phyloP scores from a whole-genome alignment of 1,140 invertebrate genomes.

The Radopholus similis region DNA sequence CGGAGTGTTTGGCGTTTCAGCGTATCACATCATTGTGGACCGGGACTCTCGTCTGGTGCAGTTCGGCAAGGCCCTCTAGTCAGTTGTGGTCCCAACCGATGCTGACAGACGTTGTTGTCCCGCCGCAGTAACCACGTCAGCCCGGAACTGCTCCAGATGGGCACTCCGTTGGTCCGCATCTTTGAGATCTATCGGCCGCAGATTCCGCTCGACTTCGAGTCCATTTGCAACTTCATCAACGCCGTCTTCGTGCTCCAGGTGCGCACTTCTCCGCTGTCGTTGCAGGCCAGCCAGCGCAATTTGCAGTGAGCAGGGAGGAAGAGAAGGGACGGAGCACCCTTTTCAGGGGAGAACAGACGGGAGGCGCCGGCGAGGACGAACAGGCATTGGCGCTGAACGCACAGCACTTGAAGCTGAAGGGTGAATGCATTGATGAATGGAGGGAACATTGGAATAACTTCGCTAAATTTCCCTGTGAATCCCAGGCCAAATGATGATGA shows the following conservation, averaged over 20 bases:
- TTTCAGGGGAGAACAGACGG: neutral
- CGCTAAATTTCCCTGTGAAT: no score
- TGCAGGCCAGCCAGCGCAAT: constrained; percentile 8
- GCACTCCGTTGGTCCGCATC: constrained; percentile 52
- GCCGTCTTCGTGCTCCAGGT: constrained; percentile 57
- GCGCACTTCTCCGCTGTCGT: constrained; percentile 44
- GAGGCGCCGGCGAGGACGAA: neutral
- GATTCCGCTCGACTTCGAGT: constrained; percentile 57
- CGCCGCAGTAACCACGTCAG: constrained; percentile 23
- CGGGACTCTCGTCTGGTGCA: constrained; percentile 52
- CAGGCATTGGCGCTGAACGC: neutral
- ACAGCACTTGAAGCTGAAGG: constrained; percentile 27
- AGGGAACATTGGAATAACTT: neutral
- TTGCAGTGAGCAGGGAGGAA: neutral
- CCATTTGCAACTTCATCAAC: constrained; percentile 58
- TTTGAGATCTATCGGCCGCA: constrained; percentile 56
- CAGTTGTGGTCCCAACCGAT: neutral
- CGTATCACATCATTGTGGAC: constrained; percentile 62
- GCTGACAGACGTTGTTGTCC: no score
- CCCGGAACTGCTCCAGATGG: constrained; percentile 45
- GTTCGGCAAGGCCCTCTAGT: constrained; percentile 53
- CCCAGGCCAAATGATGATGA: constrained; percentile 54
- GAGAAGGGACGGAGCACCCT: neutral
- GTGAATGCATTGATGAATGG: neutral
- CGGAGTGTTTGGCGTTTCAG: constrained; percentile 51